Base-by-base conservation (phyloP, 1,140 invertebrate genomes). In the Drosophila ficusphila region DNA sequence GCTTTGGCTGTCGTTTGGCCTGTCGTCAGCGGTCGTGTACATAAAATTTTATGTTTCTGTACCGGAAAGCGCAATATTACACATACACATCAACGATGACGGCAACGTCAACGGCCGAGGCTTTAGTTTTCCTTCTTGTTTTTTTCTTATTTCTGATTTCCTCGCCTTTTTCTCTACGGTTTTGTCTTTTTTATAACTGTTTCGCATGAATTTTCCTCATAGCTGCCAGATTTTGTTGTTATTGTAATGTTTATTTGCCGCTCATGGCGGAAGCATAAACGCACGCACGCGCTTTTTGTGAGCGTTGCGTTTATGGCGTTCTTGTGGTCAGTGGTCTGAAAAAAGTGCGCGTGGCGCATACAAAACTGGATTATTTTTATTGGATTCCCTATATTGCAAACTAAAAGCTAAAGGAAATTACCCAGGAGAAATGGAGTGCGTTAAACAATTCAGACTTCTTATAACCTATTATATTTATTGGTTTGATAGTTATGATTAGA, bases 21-120 rank as follows among this genome's bases (percentile, higher is more conserved):
- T 62, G 56, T 69, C 76, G 81, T 79, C 79, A 72, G 60, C 48
- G 51, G 39, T 76, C 71, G 81, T 85, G 64, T 72, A 86, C 82
- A 85, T 85, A 86, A 85, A 86, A 82, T 88, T 77, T 88, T 88
- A 88, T 86, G 81, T 82, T 86, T 88, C 64, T 88, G 62, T 82
- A 81, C 81, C 81, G 82, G 81, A 86, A 86, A 86, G 68, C 82
- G 69, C 81, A 64, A 74, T 74, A 88, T 88, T 76, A 76, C 81
- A 77, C 64, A 69, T 44, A 54, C 65, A 76, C 62, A 76, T 48
- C 76, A 79, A 56, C 69, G 41, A 71, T 71, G 67, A 72, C 76
- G 56, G 33, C 72, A 70, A 46, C 69, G 41, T 73, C 82, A 73
- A 73, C 47, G 71, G 65, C 38, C 70, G 33, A 39, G 46, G 51